Evolutionary conservation across 2,797 vertebrate species (phyloP), one percentile per base, ranked within the genome.

Genomic region (Oceanodroma leucorhoa): DNA sequence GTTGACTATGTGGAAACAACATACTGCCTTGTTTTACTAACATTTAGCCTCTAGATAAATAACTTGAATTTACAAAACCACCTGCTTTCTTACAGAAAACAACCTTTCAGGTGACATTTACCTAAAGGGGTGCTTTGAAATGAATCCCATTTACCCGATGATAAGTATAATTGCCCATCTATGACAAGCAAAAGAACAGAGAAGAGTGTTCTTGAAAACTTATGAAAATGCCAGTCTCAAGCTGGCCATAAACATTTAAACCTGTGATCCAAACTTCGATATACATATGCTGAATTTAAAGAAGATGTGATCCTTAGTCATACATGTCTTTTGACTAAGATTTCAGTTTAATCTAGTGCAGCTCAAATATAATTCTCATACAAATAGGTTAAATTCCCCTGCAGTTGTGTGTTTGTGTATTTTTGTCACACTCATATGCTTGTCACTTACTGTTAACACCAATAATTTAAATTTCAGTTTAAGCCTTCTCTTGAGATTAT

Each of bases 341-440:
- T 58, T 51, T 84, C 41, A 64, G 12, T 34, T 69, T 89, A 69
- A 43, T 50, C 26, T 43, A 87, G 29, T 57, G 13, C 16, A 80
- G 57, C 19, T 94, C 38, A 70, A 67, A 85, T 16, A 57, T 24
- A 88, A 80, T 57, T 91, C 40, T 88, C 69, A 80, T 9, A 92
- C 21, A 67, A 78, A 86, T 41, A 45, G 5, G 10, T 27, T 73
- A 55, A 85, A 93, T 60, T 88, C 14, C 43, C 15, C 29, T 34
- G 24, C 34, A 73, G 30, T 40, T 73, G 24, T n/a, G 43, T 30
- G 16, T 65, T 41, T 46, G n/a, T 66, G 15, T 62, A 72, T 60
- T 90, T 90, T 91, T 71, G 88, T 67, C 64, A 79, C 30, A 41
- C 23, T 75, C 23, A 18, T 40, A 66, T 24, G 14, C 19, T 40